These are phyloP conservation scores for Solea solea DNA, from an alignment of 2,113 vertebrate species.

Conservation along the genomic window DNA sequence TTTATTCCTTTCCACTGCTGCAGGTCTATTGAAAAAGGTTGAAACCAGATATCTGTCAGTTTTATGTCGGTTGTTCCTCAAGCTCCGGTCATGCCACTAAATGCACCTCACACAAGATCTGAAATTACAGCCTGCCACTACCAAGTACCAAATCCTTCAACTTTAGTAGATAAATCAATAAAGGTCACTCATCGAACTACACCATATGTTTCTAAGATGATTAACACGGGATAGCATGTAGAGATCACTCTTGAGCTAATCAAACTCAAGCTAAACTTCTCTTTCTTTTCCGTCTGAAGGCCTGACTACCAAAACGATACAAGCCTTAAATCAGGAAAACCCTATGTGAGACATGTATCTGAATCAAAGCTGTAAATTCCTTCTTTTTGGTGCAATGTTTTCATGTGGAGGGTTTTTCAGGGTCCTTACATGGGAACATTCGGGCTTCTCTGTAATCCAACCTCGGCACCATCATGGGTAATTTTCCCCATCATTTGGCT, in stretches of 20 bases:
- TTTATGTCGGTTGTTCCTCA: background rate
- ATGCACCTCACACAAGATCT: constrained; percentile 4
- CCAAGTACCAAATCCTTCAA: background rate
- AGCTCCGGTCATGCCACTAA: background rate
- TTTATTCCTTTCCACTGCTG: background rate
- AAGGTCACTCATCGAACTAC: background rate
- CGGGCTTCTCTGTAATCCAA: constrained; percentile 34
- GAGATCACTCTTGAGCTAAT: background rate
- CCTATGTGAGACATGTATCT: constrained; percentile 3
- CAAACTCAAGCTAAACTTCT: background rate
- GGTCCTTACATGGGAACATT: constrained; percentile 19
- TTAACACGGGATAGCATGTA: background rate
- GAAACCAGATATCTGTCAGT: background rate
- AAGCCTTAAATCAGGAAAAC: background rate
- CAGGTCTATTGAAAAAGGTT: background rate
- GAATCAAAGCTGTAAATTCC: background rate
- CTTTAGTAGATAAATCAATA: constrained; percentile 6
- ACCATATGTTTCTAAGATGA: background rate
- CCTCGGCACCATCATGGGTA: constrained; percentile 33
- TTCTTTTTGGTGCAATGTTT: constrained; percentile 11
- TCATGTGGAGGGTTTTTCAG: constrained; percentile 11
- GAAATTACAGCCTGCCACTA: constrained; percentile 16
- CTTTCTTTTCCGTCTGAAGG: background rate
- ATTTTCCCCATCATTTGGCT: constrained; percentile 60
- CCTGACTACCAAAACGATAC: background rate